Conservation (phyloP, 2,113 vertebrate species). For the Odontophorus gujanensis region DNA sequence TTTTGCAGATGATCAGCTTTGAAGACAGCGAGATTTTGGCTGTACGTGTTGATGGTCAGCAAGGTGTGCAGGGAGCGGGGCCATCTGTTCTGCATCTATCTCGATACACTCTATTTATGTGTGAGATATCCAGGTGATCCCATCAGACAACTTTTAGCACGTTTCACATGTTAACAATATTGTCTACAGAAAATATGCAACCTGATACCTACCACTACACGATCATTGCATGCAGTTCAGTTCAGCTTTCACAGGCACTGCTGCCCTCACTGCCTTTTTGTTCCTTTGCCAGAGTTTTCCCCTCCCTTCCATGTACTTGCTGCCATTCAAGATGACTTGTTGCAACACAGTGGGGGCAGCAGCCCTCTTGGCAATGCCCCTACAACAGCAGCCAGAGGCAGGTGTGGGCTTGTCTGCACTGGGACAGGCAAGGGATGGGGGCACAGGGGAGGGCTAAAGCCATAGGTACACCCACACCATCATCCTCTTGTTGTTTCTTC, state of each 20-base stretch:
- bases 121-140: constrained; percentile 46
- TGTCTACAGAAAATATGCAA: neutral
- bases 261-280: neutral
- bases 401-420: fast-evolving
- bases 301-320: neutral
- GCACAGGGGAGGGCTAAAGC: neutral
- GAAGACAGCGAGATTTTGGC: constrained; percentile 31
- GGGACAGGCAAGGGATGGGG: fast-evolving
- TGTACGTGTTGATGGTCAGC: constrained; percentile 26
- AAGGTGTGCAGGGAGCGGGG: constrained; percentile 42
- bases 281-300: neutral
- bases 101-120: neutral
- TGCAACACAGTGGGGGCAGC: fast-evolving
- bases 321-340: fast-evolving
- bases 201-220: neutral
- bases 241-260: neutral
- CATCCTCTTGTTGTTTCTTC: neutral
- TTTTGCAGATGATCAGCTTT: constrained; percentile 19
- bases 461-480: neutral
- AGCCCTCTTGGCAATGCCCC: neutral
- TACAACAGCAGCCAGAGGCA: neutral
- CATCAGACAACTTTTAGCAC: neutral
- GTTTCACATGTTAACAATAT: neutral
- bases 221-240: neutral
- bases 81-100: constrained; percentile 66